Evolutionary conservation across 2,888 invertebrate species (phyloP), one percentile per base, ranked within the genome.

Genomic region (Chesias legatella): DNA sequence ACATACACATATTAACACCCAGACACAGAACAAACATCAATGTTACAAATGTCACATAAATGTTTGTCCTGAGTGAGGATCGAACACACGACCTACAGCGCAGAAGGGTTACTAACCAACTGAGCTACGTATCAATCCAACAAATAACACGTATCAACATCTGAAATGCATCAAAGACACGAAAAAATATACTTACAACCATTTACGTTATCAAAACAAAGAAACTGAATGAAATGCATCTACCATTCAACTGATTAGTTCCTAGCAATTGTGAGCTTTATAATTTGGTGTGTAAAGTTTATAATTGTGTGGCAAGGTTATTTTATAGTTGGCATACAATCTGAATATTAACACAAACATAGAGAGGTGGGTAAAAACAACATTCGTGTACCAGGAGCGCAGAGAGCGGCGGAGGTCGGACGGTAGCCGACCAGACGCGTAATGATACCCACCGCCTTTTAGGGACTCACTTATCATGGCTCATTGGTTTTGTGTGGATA

Each of bases 401-500:
- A 84, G 75, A 60, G 57, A 45, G 60, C 58, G 37, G 67, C 55
- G 70, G 75, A 72, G 76, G 79, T 77, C 72, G 71, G n/a, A 53
- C 71, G 67, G 73, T 73, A 71, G 75, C 74, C 58, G 75, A 76
- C 81, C 77, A 81, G 80, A 77, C 75, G 60, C 55, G 76, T 85
- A 85, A 84, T 85, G 84, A 81, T 78, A 83, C 81, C n/a, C 70
- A 78, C 63, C 71, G 67, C 86, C 86, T 84, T 88, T 74, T 86
- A 85, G 74, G 83, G 84, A 79, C 56, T 67, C 60, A 73, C 74
- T 78, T 84, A 83, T 80, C 79, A 84, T 73, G 71, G 65, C 62
- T 64, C 67, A 58, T 58, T 52, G 69, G 51, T 52, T 51, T 71
- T 66, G 43, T 61, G 54, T 77, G 82, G 85, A 84, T 71, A 68